Base-by-base conservation (phyloP, 2,113 vertebrate genomes). In the Trichomycterus rosablanca region DNA sequence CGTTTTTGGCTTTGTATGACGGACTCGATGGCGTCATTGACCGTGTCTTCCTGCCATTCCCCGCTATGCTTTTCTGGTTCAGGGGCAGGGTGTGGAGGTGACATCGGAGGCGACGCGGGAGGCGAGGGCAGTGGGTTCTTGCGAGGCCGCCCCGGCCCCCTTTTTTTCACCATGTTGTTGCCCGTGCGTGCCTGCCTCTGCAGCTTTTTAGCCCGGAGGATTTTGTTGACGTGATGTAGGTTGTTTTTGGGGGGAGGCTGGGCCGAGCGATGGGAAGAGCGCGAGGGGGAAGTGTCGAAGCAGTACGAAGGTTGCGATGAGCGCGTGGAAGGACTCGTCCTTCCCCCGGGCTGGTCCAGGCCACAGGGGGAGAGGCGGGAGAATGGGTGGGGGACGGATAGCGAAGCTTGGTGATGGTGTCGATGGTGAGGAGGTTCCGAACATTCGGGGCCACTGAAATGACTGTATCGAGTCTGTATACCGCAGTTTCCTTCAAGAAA, bases 211-310 rank as follows among this genome's bases (percentile, higher is more conserved):
- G 93, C 95, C 61, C 95, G 95, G 66, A 99, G 85, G 81, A 99
- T 98, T 84, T 98, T 99, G 87, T 98, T 99, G 75, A 98, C 95
- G 0, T 99, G 96, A 77, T 96, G 93, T 78, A 99, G 84, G 75
- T 93, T 97, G 87, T 95, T 94, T 82, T 96, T 99, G 1, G 92
- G 91, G 74, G 90, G 89, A 71, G 92, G 87, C 1, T 54, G 49
- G 14, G 50, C 50, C 23, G 44, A 68, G 22, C 79, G 73, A 35
- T 83, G 80, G 22, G 80, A 71, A 34, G 54, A 40, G 35, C 44
- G 34, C 0, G 52, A 66, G 66, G 79, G 57, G 9, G 84, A 72
- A 48, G 76, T 64, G 49, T 81, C 77, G 63, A 78, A 59, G 74
- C 74, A 75, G 65, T 74, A 83, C 62, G 70, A 12, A 43, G 53